Base-by-base conservation (phyloP, 2,888 invertebrate species). In the Peribatodes rhomboidaria region DNA sequence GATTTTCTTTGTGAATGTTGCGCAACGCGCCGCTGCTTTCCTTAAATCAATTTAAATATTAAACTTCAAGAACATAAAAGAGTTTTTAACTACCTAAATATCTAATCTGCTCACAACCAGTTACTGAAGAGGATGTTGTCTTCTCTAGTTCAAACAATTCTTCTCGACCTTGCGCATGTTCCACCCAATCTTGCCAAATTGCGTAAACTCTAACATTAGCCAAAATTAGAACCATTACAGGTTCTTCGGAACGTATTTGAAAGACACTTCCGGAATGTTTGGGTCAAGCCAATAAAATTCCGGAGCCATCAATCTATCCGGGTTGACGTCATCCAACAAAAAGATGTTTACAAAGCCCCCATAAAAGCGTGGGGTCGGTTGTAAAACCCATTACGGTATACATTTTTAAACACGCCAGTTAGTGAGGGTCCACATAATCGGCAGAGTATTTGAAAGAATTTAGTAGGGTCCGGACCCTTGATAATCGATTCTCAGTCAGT, bases 401-500 rank as follows among this genome's bases (percentile, higher is more conserved):
- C 71, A 70, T 73, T 73, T 71, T 71, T 69, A 70, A 73, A 68
- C 65, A 59, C 46, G 64, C 71, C 72, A 71, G 70, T 72, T 72
- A 68, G 63, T 65, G 35, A 69, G 57, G 62, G 64, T 62, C 37
- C 55, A 68, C 59, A 60, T 72, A 72, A 72, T 69, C 65, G 66
- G 50, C 18, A 47, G 65, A 67, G 65, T 72, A 68, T 68, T 67
- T 63, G 61, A 70, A 74, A 73, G 72, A 73, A 72, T 74, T 73
- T 73, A 75, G 69, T 69, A 69, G 71, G 73, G 74, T 73, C 13
- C 69, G 37, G 61, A 69, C 68, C 61, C 59, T 56, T 66, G 59
- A 69, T 74, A 76, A 76, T 76, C 75, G 75, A 74, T 76, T 75
- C 68, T 53, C 65, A 70, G 69, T 72, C 71, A 74, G 71, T 69